Evolutionary conservation across 2,797 vertebrate genomes (phyloP).

Genomic region (Anomalospiza imberbis): DNA sequence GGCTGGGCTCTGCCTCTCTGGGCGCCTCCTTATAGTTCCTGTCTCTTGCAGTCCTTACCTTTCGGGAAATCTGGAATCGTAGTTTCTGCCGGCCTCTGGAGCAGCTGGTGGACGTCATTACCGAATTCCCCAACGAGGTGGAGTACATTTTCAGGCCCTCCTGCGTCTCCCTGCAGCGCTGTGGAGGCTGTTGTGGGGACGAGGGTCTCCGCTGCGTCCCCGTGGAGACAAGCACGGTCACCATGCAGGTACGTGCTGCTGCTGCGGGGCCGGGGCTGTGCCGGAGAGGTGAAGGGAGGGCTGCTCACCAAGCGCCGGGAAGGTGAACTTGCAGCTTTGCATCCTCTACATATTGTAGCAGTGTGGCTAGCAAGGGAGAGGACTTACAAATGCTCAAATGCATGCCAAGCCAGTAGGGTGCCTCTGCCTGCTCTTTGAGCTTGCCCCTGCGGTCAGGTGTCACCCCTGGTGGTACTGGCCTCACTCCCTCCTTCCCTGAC

Average conservation of each 20-base stretch:
- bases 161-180: slow-evolving; percentile 89
- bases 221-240: slow-evolving; percentile 80
- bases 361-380: background rate
- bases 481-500: background rate
- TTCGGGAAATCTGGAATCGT: slow-evolving; percentile 90
- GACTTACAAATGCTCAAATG: background rate
- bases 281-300: background rate
- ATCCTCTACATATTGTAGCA: background rate
- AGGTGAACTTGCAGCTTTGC: background rate
- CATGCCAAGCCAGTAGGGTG: background rate
- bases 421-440: background rate
- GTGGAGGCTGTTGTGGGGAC: slow-evolving; percentile 90
- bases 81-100: slow-evolving; percentile 92
- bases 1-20: background rate
- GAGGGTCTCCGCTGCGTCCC: slow-evolving; percentile 89
- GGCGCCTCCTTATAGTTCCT: background rate
- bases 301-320: fast-evolving
- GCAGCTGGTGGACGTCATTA: slow-evolving; percentile 87
- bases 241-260: slow-evolving; percentile 84
- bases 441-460: background rate
- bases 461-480: background rate
- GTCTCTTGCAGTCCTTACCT: slow-evolving; percentile 80
- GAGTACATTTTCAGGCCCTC: slow-evolving; percentile 91
- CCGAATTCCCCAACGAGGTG: slow-evolving; percentile 88
- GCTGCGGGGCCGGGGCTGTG: fast-evolving